Evolutionary conservation across 92 coral and sea anemone species (phyloP).

Genomic region (Muricea muricata): DNA sequence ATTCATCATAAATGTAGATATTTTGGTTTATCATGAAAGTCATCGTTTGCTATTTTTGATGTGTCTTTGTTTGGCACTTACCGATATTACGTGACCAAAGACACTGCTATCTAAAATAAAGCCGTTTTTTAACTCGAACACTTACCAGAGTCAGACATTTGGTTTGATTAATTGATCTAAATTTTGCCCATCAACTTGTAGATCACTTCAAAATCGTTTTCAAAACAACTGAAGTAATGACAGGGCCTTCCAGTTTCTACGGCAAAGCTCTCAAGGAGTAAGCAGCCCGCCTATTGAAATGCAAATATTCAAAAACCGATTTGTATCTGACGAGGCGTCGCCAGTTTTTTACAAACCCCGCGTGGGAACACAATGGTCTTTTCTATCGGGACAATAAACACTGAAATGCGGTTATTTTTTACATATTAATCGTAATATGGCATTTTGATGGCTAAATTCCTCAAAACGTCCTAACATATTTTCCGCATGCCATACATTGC

Average conservation of each 20-base stretch:
- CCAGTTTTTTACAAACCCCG: neutral
- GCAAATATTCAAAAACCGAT: conserved; percentile 1
- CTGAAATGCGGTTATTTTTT: no score
- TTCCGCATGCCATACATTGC: no score
- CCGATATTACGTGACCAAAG: neutral
- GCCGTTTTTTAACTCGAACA: neutral
- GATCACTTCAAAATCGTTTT: neutral
- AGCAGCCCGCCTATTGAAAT: neutral
- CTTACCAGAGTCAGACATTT: conserved; percentile 7
- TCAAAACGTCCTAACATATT: neutral
- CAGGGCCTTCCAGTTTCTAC: neutral
- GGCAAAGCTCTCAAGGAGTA: neutral
- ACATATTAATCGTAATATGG: no score
- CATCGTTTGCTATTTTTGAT: no score
- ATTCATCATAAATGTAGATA: no score
- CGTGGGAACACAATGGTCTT: conserved; percentile 1
- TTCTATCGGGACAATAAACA: neutral
- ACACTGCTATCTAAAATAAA: neutral
- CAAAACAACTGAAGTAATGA: neutral
- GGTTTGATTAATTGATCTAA: neutral
- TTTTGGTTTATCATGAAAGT: no score
- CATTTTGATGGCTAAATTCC: neutral
- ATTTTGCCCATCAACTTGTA: neutral
- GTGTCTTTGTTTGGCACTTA: neutral
- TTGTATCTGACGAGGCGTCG: neutral